A percentile compares a stretch with the other conserved stretches of the same genome.
Evolutionary conservation across 2,113 vertebrate genomes (phyloP).

Genomic region (Rhegmatorhina hoffmannsi): DNA sequence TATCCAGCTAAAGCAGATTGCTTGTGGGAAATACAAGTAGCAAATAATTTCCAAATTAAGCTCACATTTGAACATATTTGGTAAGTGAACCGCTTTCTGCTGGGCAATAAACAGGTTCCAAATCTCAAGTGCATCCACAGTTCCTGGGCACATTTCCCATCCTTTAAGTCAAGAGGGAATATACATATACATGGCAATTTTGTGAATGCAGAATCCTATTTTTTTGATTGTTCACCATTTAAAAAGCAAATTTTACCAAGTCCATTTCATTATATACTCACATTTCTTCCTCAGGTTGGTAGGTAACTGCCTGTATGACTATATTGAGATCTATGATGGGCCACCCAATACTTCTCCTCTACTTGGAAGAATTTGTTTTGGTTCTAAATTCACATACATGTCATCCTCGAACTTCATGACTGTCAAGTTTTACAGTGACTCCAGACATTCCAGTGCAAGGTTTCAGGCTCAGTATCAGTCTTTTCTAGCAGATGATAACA

Average conservation of each 20-base stretch:
- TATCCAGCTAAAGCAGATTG: slow-evolving; percentile 59
- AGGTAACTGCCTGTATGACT: slow-evolving; percentile 49
- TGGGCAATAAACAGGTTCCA: background rate
- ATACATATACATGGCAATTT: background rate
- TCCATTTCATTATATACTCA: background rate
- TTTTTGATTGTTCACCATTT: background rate
- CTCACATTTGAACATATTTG: slow-evolving; percentile 47
- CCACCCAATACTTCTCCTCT: slow-evolving; percentile 50
- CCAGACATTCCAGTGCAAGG: background rate
- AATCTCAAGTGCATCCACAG: background rate
- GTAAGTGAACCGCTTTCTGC: slow-evolving; percentile 52
- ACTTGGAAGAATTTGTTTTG: slow-evolving; percentile 64
- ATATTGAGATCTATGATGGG: slow-evolving; percentile 73
- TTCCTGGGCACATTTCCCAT: background rate
- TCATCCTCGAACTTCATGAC: slow-evolving; percentile 74
- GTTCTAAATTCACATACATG: background rate
- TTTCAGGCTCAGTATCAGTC: slow-evolving; percentile 61
- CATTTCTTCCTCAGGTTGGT: slow-evolving; percentile 53
- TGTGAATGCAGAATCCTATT: background rate
- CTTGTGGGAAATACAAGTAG: slow-evolving; percentile 73
- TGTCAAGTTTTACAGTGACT: slow-evolving; percentile 61
- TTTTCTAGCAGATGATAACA: slow-evolving; percentile 10
- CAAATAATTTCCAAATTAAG: slow-evolving; percentile 27
- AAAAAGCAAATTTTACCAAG: background rate
- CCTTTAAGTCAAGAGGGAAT: background rate